These are phyloP conservation scores for Drosophila tristis DNA, from an alignment of 1,140 invertebrate genomes.

Conservation along the genomic window DNA sequence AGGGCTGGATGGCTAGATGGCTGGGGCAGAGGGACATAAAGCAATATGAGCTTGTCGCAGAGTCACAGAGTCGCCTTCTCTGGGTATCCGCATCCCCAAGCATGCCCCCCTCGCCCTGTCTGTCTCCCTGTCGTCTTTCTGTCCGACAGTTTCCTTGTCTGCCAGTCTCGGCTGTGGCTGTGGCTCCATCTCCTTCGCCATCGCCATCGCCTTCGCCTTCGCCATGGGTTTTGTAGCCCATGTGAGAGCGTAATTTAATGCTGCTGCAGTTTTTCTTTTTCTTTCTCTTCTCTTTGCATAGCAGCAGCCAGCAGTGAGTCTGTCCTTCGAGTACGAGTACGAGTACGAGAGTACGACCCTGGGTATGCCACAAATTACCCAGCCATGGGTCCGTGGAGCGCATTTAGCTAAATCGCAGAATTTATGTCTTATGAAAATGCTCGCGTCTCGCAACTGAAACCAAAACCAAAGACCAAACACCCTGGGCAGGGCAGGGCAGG, in stretches of 20 bases:
- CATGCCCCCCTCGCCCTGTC: background rate
- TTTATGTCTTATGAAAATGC: slow-evolving; percentile 81
- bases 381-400: slow-evolving; percentile 62
- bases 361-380: slow-evolving; percentile 73
- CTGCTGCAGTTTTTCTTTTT: slow-evolving; percentile 53
- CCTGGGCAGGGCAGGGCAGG: background rate
- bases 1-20: no score
- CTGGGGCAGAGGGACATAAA: slow-evolving; percentile 12
- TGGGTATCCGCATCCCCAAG: slow-evolving; percentile 19
- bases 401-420: slow-evolving; percentile 79
- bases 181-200: background rate
- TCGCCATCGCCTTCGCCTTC: background rate
- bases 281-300: slow-evolving; percentile 12
- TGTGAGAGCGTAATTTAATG: slow-evolving; percentile 74
- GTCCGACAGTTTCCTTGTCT: slow-evolving; percentile 18
- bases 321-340: no score
- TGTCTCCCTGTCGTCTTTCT: background rate
- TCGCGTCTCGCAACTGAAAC: slow-evolving; percentile 19
- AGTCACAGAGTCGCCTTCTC: slow-evolving; percentile 51
- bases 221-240: background rate
- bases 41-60: slow-evolving; percentile 74
- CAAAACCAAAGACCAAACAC: slow-evolving; percentile 22
- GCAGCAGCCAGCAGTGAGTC: background rate
- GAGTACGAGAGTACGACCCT: no score
- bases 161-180: background rate